Evolutionary conservation across 2,888 invertebrate genomes (phyloP).

Genomic region (Plagiodera versicolora): DNA sequence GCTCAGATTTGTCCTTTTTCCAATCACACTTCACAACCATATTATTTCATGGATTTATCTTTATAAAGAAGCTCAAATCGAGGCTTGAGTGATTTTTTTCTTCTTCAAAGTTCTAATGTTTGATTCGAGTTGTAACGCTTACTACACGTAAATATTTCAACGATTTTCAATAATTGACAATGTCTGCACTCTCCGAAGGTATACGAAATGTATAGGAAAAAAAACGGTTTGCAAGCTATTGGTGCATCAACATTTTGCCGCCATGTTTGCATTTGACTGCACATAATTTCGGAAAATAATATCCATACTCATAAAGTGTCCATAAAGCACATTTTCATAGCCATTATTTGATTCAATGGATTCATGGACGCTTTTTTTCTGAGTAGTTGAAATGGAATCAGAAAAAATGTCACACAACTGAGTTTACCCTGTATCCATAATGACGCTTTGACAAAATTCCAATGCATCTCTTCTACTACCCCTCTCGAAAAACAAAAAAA

Average conservation of each 20-base stretch:
- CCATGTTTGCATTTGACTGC: no score
- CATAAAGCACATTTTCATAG: no score
- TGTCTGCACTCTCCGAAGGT: constrained; percentile 33
- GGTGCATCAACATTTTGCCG: constrained; percentile 14
- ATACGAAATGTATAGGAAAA: constrained; percentile 5
- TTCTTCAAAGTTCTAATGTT: constrained; percentile 1
- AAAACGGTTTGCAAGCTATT: constrained; percentile 11
- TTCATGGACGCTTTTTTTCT: no score
- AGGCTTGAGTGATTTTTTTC: no score
- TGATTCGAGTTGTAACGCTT: not conserved
- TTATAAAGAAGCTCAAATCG: constrained; percentile 38
- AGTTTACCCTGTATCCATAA: not conserved
- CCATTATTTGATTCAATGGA: no score
- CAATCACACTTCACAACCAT: constrained; percentile 50
- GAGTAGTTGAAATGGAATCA: not conserved
- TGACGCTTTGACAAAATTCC: not conserved
- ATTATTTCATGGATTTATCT: constrained; percentile 49
- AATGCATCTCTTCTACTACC: not conserved
- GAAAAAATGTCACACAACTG: not conserved
- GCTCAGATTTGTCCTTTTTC: constrained; percentile 32
- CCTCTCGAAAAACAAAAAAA: not conserved
- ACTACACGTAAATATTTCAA: not conserved
- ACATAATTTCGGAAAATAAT: no score
- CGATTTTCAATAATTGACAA: constrained; percentile 37
- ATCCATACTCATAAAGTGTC: no score